A percentile compares a stretch with the other conserved stretches of the same genome.
phyloP scores from a whole-genome alignment of 2,113 vertebrate genomes.

The Neofelis nebulosa region DNA sequence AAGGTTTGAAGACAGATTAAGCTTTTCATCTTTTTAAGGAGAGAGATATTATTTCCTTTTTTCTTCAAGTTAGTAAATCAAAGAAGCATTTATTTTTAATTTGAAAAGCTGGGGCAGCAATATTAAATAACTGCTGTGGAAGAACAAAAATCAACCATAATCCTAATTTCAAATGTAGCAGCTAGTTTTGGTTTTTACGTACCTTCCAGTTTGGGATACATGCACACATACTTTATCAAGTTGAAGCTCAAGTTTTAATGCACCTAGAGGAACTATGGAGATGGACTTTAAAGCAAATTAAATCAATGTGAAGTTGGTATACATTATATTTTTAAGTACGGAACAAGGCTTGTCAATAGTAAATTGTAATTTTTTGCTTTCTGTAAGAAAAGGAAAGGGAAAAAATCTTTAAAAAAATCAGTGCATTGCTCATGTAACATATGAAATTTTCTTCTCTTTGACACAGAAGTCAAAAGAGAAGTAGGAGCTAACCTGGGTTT shows the following conservation, averaged over 20 bases:
- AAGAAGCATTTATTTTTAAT: slow-evolving; percentile 39
- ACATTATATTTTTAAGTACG: neutral
- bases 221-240: neutral
- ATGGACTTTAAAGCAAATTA: neutral
- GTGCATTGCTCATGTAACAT: neutral
- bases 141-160: slow-evolving; percentile 9
- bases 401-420: neutral
- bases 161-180: neutral
- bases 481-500: neutral
- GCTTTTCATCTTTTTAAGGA: slow-evolving; percentile 43
- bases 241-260: slow-evolving; percentile 24
- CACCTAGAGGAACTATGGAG: neutral
- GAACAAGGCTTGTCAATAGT: neutral
- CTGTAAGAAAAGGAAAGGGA: neutral
- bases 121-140: slow-evolving; percentile 21
- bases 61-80: slow-evolving; percentile 24
- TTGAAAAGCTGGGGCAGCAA: neutral
- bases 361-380: neutral
- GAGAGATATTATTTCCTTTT: slow-evolving; percentile 19
- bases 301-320: neutral
- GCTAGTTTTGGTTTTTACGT: neutral
- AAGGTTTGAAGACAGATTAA: slow-evolving; percentile 16
- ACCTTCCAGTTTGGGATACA: neutral
- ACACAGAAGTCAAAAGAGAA: neutral
- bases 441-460: slow-evolving; percentile 24